Evolutionary conservation across 2,797 vertebrate genomes (phyloP).

Genomic region (Enoplosus armatus): DNA sequence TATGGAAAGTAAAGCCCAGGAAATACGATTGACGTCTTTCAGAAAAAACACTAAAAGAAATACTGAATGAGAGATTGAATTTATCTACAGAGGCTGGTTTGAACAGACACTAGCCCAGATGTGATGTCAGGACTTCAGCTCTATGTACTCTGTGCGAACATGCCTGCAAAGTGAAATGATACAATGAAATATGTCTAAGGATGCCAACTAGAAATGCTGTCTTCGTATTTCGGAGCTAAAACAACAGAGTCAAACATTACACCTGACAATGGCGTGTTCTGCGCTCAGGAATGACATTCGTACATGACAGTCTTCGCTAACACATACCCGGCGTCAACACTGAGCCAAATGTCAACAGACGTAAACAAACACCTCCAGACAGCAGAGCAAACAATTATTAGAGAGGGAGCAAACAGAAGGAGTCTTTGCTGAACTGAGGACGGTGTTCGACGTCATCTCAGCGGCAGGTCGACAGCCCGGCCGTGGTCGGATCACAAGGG

Average conservation of each 20-base stretch:
- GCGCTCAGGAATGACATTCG: constrained; percentile 26
- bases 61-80: background rate
- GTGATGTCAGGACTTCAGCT: background rate
- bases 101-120: background rate
- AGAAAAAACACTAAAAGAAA: background rate
- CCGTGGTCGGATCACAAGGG: constrained; percentile 64
- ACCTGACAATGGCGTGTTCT: constrained; percentile 14
- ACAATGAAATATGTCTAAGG: background rate
- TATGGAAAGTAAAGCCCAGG: background rate
- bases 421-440: constrained; percentile 47
- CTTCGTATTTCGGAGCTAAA: constrained; percentile 10
- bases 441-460: constrained; percentile 40
- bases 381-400: constrained; percentile 59
- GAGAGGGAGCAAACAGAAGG: constrained; percentile 24
- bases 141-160: constrained; percentile 10
- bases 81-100: background rate
- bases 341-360: constrained; percentile 63
- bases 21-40: background rate
- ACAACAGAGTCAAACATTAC: constrained; percentile 21
- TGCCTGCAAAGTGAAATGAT: constrained; percentile 25
- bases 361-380: constrained; percentile 67
- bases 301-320: constrained; percentile 11
- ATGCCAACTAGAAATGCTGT: constrained; percentile 4
- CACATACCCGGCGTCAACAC: constrained; percentile 44
- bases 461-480: constrained; percentile 56